Evolutionary conservation across 2,113 vertebrate species (phyloP), one percentile per base, ranked within the genome.

Genomic region (Pristiophorus japonicus): DNA sequence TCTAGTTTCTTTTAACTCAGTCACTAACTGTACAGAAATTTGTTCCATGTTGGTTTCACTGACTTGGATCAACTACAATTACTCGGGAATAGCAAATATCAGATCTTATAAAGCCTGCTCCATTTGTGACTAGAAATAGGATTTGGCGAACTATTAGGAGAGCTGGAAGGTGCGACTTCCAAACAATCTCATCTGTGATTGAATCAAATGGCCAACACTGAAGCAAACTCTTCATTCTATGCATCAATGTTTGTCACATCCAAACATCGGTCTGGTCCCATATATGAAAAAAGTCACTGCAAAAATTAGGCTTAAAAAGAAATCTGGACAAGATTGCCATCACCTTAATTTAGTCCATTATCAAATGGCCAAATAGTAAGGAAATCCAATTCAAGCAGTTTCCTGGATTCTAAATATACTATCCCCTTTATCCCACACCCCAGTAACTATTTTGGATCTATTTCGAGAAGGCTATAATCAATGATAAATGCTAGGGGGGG

Each of bases 191-290:
- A 65, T 10, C 63, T 24, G n/a, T 67, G 65, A 94, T 59, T 42
- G 63, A 27, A 70, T 66, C 63, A 45, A 45, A 45, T 94, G 63
- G 42, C 8, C 65, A 67, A 12, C 42, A 94, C 38, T 66, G 10
- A 16, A 94, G 92, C 42, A 94, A 94, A 1, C 47, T 55, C 30
- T 51, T 67, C 38, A 67, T 42, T 70, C 66, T 27, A 70, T 47
- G 42, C 92, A 67, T 70, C 65, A 92, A 70, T 94, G 42, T 42
- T 51, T 3, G 4, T 90, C 30, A 51, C 42, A 30, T 47, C 47
- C 42, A 94, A 94, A 94, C 65, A 70, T 70, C 45, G 14, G 45
- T 94, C 47, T 94, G 93, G 66, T 34, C 24, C 63, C 93, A 94
- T 45, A 65, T 65, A 67, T 24, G 10, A n/a, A 47, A 70, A 94